Conservation (phyloP, 2,888 invertebrate species). For the Blera fallax region DNA sequence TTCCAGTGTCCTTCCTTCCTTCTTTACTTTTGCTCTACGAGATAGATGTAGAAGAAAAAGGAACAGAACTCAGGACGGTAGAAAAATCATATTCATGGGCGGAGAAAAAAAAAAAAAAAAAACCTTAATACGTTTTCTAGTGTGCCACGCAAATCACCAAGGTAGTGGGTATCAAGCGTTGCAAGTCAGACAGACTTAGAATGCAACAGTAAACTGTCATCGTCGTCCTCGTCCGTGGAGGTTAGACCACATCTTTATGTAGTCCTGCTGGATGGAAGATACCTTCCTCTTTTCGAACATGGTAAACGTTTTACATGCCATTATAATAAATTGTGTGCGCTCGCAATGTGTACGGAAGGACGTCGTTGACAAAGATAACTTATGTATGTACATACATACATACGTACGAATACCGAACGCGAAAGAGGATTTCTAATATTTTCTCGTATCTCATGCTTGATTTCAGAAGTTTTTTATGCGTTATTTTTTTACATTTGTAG, state of each 20-base stretch:
- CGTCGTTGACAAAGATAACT: constrained; percentile 41
- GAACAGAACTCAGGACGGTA: background rate
- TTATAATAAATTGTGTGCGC: constrained; percentile 66
- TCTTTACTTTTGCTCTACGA: background rate
- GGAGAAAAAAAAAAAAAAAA: constrained; percentile 16
- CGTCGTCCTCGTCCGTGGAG: constrained; percentile 38
- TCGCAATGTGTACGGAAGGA: constrained; percentile 56
- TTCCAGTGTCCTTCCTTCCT: constrained; percentile 22
- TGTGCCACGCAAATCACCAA: constrained; percentile 54
- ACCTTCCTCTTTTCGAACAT: constrained; percentile 19
- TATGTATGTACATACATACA: constrained; percentile 12
- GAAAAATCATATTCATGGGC: constrained; percentile 36
- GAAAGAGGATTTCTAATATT: background rate
- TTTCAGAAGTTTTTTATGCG: background rate
- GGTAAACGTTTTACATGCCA: constrained; percentile 68
- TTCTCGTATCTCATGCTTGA: background rate
- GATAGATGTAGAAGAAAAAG: background rate
- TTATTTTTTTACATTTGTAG: background rate
- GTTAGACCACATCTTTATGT: constrained; percentile 21
- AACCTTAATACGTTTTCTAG: constrained; percentile 51
- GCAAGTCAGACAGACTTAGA: constrained; percentile 22
- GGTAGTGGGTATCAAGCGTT: background rate
- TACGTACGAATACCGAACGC: no score
- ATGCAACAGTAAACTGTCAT: constrained; percentile 55
- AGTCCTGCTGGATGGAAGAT: background rate